These are phyloP conservation scores for Cephalotes varians DNA, from an alignment of 2,888 invertebrate genomes.

Conservation along the genomic window DNA sequence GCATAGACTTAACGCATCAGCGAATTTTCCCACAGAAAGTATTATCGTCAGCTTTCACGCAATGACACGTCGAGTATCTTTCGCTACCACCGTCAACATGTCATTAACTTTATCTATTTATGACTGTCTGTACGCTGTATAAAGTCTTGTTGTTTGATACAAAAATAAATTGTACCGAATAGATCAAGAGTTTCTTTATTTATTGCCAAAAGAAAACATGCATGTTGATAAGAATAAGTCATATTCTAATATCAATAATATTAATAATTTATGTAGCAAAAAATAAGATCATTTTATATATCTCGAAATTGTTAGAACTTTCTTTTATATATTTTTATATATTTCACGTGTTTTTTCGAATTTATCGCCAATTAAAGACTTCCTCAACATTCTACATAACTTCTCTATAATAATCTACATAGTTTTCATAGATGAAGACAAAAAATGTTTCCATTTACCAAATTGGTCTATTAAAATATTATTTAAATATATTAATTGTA, in stretches of 20 bases:
- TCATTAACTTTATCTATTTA: background rate
- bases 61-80: constrained; percentile 6
- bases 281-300: background rate
- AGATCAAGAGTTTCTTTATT: background rate
- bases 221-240: background rate
- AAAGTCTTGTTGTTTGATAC: background rate
- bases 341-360: background rate
- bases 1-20: constrained; percentile 37
- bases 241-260: background rate
- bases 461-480: background rate
- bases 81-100: background rate
- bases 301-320: background rate
- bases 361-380: background rate
- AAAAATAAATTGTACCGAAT: constrained; percentile 5
- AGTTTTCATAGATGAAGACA: background rate
- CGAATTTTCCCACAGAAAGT: constrained; percentile 54
- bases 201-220: background rate
- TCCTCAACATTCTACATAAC: background rate
- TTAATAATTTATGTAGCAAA: background rate
- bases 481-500: background rate
- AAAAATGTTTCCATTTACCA: background rate
- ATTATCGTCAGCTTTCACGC: constrained; percentile 26
- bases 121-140: background rate
- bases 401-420: background rate
- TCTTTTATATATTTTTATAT: background rate